A percentile compares a stretch with the other conserved stretches of the same genome.
Evolutionary conservation across 2,113 vertebrate genomes (phyloP).

Genomic region (Sprattus sprattus): DNA sequence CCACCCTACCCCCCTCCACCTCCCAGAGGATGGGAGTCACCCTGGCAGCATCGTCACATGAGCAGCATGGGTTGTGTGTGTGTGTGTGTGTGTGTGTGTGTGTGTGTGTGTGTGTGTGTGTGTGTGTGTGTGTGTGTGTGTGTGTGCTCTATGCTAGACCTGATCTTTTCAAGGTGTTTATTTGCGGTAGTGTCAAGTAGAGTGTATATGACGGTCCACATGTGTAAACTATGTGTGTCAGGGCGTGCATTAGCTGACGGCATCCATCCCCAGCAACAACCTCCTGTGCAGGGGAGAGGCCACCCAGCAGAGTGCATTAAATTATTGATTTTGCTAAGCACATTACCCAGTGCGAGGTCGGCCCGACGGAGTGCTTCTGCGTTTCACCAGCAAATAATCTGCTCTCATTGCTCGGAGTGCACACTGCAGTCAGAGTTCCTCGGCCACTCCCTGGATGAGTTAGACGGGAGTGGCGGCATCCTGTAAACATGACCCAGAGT

Average conservation of each 20-base stretch:
- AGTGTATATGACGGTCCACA: constrained; percentile 14
- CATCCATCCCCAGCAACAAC: constrained; percentile 15
- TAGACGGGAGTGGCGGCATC: background rate
- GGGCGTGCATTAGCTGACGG: constrained; percentile 31
- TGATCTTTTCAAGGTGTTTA: background rate
- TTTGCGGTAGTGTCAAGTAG: constrained; percentile 14
- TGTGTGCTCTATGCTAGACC: background rate
- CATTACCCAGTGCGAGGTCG: constrained; percentile 46
- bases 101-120: background rate
- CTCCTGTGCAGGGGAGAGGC: background rate
- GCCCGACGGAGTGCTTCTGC: constrained; percentile 45
- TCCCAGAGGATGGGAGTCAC: background rate
- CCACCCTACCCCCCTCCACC: background rate
- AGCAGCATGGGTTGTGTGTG: background rate
- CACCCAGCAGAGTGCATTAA: constrained; percentile 42
- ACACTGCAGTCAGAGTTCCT: background rate
- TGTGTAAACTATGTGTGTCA: constrained; percentile 25
- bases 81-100: background rate
- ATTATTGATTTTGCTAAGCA: constrained; percentile 57
- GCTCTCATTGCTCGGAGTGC: background rate
- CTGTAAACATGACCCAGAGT: constrained; percentile 11
- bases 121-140: no score
- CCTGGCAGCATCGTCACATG: constrained; percentile 1
- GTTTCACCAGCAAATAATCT: constrained; percentile 15
- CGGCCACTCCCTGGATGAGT: background rate